Evolutionary conservation across 2,113 vertebrate species (phyloP).

Genomic region (Chaetorhynchus papuensis): DNA sequence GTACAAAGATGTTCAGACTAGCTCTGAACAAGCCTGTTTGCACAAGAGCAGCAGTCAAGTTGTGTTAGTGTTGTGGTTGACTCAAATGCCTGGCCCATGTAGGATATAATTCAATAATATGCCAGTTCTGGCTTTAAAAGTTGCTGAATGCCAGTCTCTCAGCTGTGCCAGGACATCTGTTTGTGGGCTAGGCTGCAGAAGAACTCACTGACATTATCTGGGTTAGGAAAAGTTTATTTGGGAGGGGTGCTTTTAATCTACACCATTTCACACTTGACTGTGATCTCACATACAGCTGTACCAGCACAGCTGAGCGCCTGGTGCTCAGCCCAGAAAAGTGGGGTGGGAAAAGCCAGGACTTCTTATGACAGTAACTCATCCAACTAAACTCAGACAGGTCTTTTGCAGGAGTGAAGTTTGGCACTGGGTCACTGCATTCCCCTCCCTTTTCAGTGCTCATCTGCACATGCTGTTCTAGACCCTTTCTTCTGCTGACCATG

Average conservation of each 20-base stretch:
- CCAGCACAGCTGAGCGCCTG: constrained; percentile 16
- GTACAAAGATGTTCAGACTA: background rate
- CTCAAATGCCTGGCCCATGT: background rate
- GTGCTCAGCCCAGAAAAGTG: background rate
- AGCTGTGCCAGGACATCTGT: constrained; percentile 53
- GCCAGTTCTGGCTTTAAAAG: constrained; percentile 22
- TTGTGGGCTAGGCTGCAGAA: constrained; percentile 36
- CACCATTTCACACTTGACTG: background rate
- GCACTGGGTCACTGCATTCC: background rate
- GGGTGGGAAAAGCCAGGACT: constrained; percentile 5
- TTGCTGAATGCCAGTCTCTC: constrained; percentile 3
- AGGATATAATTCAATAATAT: constrained; percentile 24
- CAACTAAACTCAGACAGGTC: background rate
- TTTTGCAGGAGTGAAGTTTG: background rate
- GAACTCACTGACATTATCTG: constrained; percentile 22
- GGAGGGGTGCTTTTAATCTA: constrained; percentile 20
- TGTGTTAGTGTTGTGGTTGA: constrained; percentile 18
- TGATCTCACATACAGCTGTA: constrained; percentile 62
- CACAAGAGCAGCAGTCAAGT: background rate
- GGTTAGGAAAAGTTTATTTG: constrained; percentile 37
- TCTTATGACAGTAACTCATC: constrained; percentile 3
- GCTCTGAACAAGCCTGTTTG: background rate
- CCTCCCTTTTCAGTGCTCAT: background rate
- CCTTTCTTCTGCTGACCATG: background rate
- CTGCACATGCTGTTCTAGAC: background rate